Evolutionary conservation across 2,113 vertebrate species (phyloP).

Genomic region (Andinoacara biseriatus): DNA sequence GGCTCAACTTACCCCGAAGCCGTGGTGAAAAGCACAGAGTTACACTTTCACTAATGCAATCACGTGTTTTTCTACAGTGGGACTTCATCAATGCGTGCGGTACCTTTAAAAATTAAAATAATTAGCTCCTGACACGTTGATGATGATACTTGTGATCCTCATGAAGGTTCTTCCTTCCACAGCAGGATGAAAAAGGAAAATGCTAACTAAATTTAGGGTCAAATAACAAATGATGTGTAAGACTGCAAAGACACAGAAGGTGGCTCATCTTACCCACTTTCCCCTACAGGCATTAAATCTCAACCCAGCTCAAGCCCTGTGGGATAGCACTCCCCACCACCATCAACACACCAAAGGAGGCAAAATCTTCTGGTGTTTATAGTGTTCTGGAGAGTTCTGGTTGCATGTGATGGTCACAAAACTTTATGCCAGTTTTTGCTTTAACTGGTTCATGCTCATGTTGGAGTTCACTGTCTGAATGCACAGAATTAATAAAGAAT

Average conservation of each 20-base stretch:
- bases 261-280: not conserved
- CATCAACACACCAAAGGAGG: not conserved
- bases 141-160: not conserved
- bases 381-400: not conserved
- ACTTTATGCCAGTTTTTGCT: not conserved
- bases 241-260: not conserved
- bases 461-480: not conserved
- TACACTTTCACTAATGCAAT: not conserved
- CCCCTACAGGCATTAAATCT: not conserved
- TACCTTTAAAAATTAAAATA: not conserved
- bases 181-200: not conserved
- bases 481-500: not conserved
- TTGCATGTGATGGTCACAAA: not conserved
- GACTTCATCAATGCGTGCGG: not conserved
- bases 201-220: not conserved
- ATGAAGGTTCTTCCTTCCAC: not conserved
- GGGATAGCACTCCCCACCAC: not conserved
- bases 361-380: not conserved
- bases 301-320: not conserved
- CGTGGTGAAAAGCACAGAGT: not conserved
- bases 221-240: not conserved
- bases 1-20: not conserved
- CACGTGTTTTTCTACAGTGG: not conserved
- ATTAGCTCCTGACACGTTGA: rapidly evolving
- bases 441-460: not conserved